Percentiles rank a stretch among this genome's conserved stretches.
Evolutionary conservation across 1,140 invertebrate genomes (phyloP).

Genomic region (Drosophila chauvacae): DNA sequence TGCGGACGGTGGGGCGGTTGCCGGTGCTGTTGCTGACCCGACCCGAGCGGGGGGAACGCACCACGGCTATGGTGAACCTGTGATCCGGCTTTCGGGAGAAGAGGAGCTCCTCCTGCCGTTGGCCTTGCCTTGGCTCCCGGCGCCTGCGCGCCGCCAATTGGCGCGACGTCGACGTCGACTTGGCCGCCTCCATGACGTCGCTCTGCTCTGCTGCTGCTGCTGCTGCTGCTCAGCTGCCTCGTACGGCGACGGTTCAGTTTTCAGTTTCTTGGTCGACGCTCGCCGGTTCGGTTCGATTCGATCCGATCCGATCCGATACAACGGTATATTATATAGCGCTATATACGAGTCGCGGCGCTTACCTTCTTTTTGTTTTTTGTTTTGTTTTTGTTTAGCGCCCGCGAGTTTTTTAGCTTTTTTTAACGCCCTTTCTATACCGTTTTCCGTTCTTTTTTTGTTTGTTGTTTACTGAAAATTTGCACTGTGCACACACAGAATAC

Average conservation of each 20-base stretch:
- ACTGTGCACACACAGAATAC: slow-evolving; percentile 19
- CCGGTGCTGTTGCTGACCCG: background rate
- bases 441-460: slow-evolving; percentile 7
- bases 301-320: slow-evolving; percentile 18
- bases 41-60: background rate
- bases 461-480: slow-evolving; percentile 56
- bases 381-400: slow-evolving; percentile 9
- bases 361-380: background rate
- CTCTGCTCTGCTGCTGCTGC: slow-evolving; percentile 20
- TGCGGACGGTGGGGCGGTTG: background rate
- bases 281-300: slow-evolving; percentile 68
- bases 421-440: slow-evolving; percentile 36
- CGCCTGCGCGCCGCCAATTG: slow-evolving; percentile 64
- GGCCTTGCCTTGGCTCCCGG: slow-evolving; percentile 27
- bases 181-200: slow-evolving; percentile 15
- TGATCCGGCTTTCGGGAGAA: background rate
- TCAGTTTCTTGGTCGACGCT: slow-evolving; percentile 75
- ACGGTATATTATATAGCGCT: slow-evolving; percentile 12
- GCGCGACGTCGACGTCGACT: slow-evolving; percentile 10
- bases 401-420: slow-evolving; percentile 12
- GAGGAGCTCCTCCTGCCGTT: slow-evolving; percentile 5
- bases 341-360: slow-evolving; percentile 27
- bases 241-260: slow-evolving; percentile 46
- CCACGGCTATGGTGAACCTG: background rate
- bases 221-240: slow-evolving; percentile 15